phyloP scores from a whole-genome alignment of 30 jellyfish, hydroid and myxozoan species.

The Rhopilema esculentum region DNA sequence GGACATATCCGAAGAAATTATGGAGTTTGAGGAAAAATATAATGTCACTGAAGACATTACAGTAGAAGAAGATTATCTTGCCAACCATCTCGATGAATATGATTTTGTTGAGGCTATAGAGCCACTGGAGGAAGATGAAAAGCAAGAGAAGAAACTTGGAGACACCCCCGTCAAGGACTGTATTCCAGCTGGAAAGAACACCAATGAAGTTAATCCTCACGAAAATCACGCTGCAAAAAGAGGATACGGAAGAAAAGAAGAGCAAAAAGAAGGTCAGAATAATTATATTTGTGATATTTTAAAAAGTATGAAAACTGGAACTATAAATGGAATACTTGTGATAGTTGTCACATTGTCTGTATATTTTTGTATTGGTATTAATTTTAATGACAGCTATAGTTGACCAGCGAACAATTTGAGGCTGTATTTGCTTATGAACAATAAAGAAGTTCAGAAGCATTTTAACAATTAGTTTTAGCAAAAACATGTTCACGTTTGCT shows the following conservation, averaged over 20 bases:
- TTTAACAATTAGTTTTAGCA: no score
- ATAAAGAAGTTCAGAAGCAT: no score
- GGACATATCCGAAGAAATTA: background rate
- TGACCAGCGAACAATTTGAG: no score
- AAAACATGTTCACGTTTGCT: background rate
- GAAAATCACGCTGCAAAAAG: background rate
- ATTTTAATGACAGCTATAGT: no score
- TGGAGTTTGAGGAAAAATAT: background rate
- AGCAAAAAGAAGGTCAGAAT: background rate
- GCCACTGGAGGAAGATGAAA: background rate
- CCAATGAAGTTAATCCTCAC: background rate
- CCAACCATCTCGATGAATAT: background rate
- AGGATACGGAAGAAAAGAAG: background rate
- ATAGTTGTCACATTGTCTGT: no score
- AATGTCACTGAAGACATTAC: background rate
- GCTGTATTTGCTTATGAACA: no score
- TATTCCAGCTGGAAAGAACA: background rate
- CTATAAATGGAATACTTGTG: no score
- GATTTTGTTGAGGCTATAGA: background rate
- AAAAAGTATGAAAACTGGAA: no score
- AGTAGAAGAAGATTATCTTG: background rate
- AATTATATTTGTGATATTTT: background rate
- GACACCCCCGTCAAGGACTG: no score
- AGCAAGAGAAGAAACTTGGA: background rate
- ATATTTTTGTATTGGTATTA: no score